Conservation (phyloP, 2,797 vertebrate species). For the Lophotriccus pileatus region DNA sequence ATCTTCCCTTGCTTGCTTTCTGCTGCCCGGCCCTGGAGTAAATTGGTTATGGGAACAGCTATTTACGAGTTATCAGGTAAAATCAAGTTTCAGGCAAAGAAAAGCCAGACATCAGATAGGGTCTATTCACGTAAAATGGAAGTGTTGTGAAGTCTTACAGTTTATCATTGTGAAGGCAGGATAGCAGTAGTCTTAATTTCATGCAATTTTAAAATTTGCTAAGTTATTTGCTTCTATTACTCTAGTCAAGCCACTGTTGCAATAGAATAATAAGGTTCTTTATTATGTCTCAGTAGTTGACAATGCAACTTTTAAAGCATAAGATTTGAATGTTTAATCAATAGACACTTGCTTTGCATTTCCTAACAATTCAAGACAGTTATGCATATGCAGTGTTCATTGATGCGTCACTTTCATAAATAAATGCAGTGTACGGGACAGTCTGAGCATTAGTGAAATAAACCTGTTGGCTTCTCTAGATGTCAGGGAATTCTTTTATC, state of each 20-base stretch:
- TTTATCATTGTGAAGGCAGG: neutral
- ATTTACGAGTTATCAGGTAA: slow-evolving; percentile 83
- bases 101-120: slow-evolving; percentile 72
- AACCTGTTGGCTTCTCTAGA: neutral
- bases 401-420: neutral
- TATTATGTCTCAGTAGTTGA: neutral
- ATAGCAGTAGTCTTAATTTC: neutral
- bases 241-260: neutral
- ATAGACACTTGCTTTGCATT: neutral
- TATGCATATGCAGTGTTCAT: neutral
- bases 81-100: slow-evolving; percentile 81
- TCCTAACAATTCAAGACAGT: neutral
- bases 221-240: neutral
- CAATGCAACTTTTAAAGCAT: neutral
- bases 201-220: neutral
- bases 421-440: neutral
- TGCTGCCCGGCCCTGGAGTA: neutral
- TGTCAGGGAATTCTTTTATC: neutral
- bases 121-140: neutral
- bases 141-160: neutral
- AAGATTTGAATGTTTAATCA: neutral
- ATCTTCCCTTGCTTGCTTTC: neutral
- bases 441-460: neutral
- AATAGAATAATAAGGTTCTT: neutral
- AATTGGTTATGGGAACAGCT: slow-evolving; percentile 79